Base-by-base conservation (phyloP, 2,888 invertebrate genomes). In the Synanthedon vespiformis region DNA sequence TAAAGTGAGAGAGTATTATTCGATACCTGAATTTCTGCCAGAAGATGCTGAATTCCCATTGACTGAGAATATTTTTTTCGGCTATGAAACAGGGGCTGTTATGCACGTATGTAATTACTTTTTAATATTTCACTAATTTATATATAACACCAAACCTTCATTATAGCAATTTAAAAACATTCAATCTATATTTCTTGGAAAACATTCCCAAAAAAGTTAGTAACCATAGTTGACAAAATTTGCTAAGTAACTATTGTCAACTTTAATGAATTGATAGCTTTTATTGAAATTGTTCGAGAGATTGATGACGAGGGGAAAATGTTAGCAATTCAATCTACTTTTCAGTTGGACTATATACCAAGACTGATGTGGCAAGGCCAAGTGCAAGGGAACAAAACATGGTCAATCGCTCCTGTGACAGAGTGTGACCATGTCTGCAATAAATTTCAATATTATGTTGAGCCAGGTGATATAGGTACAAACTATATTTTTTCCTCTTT, bases 341-440 rank as follows among this genome's bases (percentile, higher is more conserved):
- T 88, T 50, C 74, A 96, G 96, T 81, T 97, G 73, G 97, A 97
- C 80, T 96, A 95, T 72, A 97, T 97, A 61, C 92, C 94, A 61
- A 90, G 96, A 56, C 89, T 97, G 40, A 96, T 96, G 90, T 97
- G 97, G 97, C 97, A 97, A 81, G 96, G 95, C 2, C 96, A 97
- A 82, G 89, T 97, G 13, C 89, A 90, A 61, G 97, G 97, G 1
- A 92, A 90, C 63, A 97, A 97, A 83, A 92, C 90, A 11, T 97
- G 97, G 97, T 87, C 89, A 16, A 79, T 97, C 40, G 91, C 93
- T 12, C 96, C 97, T 0, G 93, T 95, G 1, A 94, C 95, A 0
- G 96, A 96, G 81, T 96, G 96, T 83, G 94, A 96, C 74, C 74
- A 90, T 67, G 73, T 92, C 53, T 97, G 96, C 73, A 81, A 90